Evolutionary conservation across 2,797 vertebrate species (phyloP).

Genomic region (Gila robusta): DNA sequence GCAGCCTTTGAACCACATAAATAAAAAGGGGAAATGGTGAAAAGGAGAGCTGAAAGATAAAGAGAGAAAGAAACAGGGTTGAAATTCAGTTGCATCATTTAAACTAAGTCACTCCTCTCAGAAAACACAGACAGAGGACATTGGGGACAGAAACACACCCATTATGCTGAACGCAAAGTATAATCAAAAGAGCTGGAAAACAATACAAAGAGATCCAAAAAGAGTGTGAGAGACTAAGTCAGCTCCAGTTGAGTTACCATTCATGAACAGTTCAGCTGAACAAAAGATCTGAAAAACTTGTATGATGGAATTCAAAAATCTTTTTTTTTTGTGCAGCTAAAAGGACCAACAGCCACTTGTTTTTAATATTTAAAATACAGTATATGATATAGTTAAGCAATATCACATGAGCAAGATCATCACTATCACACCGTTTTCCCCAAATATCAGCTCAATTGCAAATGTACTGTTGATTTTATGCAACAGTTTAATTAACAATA

Average conservation of each 20-base stretch:
- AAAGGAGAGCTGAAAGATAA: constrained; percentile 4
- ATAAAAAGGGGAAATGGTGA: constrained; percentile 25
- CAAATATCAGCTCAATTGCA: not conserved
- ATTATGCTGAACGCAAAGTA: constrained; percentile 15
- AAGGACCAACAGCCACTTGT: not conserved
- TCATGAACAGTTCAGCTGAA: constrained; percentile 38
- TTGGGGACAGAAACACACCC: constrained; percentile 4
- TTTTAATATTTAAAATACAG: not conserved
- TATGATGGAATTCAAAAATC: constrained; percentile 15
- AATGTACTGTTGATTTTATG: not conserved
- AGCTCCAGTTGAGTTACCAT: constrained; percentile 45
- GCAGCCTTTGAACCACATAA: constrained; percentile 12
- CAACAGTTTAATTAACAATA: not conserved
- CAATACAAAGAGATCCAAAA: constrained; percentile 8
- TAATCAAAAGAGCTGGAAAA: constrained; percentile 32
- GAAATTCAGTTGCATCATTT: constrained; percentile 19
- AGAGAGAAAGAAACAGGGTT: not conserved
- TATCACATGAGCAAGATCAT: not conserved
- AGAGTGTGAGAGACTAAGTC: constrained; percentile 12
- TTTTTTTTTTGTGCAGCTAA: no score
- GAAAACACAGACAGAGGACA: constrained; percentile 27
- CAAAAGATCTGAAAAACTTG: constrained; percentile 44
- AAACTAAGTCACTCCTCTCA: not conserved
- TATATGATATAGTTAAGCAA: not conserved
- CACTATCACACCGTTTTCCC: not conserved